Percentiles rank a stretch among this genome's conserved stretches.
Conservation (phyloP, 1,140 invertebrate genomes). For the Brachionus koreanus region DNA sequence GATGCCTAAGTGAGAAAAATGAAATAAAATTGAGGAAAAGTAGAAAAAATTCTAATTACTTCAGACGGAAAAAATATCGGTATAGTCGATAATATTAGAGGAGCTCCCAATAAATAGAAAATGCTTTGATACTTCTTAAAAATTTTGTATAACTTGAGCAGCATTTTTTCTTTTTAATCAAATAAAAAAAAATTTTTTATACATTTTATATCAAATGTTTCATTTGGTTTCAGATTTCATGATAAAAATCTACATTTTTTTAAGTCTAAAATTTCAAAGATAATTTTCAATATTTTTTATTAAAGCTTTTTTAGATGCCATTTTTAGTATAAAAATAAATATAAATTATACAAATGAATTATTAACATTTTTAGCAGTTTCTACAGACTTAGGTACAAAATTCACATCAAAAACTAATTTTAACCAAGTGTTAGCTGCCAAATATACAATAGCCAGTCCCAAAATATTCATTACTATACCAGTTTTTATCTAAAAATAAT, state of each 20-base stretch:
- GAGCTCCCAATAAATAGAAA: background rate
- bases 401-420: slow-evolving; percentile 25
- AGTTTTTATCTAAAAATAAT: slow-evolving; percentile 62
- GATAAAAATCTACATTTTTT: background rate
- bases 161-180: background rate
- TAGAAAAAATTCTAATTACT: background rate
- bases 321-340: background rate
- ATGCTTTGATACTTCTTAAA: background rate
- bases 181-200: background rate
- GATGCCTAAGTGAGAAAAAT: background rate
- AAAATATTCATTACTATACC: slow-evolving; percentile 74
- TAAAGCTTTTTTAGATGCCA: background rate
- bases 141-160: background rate
- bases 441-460: slow-evolving; percentile 66
- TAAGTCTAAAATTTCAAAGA: background rate
- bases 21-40: background rate
- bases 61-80: background rate
- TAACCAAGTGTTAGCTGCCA: slow-evolving; percentile 67
- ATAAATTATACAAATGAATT: background rate
- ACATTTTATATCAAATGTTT: background rate
- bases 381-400: background rate
- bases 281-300: background rate
- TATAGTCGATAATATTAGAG: background rate
- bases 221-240: background rate
- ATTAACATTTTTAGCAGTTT: background rate